Base-by-base conservation (phyloP, 2,888 invertebrate species). In the Malacosoma neustria region DNA sequence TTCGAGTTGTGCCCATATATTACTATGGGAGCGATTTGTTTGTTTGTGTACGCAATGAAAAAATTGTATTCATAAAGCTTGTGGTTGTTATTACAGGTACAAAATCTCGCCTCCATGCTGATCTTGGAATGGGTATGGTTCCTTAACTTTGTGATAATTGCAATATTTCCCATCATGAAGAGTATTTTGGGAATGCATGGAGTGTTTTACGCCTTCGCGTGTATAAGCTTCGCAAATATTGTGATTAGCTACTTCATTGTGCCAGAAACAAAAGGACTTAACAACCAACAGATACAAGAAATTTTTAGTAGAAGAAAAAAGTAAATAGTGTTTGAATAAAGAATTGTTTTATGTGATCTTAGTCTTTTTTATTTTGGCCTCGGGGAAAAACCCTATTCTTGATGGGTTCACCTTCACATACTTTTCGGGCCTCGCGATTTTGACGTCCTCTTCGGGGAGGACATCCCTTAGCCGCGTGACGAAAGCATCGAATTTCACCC, bases 191-290 rank as follows among this genome's bases (percentile, higher is more conserved):
- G 79, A 0, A 59, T 72, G 30, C 66, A 76, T 34, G 79, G 75
- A 0, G 63, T 71, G 1, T 87, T 86, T 54, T 79, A 77, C 55
- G 38, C 61, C 11, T 87, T 82, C 45, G 69, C 79, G 0, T 30
- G 44, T 0, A 62, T 66, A 13, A 70, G 64, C 4, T 29, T 73
- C 1, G 9, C 52, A 1, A 64, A 81, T 4, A 59, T 65, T 0
- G 30, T 72, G 0, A 49, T 72, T 32, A 63, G 70, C 4, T 62
- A 62, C 32, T 49, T 74, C 35, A 51, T 69, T 1, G 57, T 87
- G 1, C 86, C 87, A 0, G 87, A 87, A 51, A 87, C 87, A 0
- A 87, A 86, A 36, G 85, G 86, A 1, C 53, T 82, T 2, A 71
- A 77, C 0, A 72, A 69, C 11, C 65, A 70, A 12, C 65, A 75